These are phyloP conservation scores for Pseudochromis fuscus DNA, from an alignment of 2,797 vertebrate genomes.

Conservation along the genomic window DNA sequence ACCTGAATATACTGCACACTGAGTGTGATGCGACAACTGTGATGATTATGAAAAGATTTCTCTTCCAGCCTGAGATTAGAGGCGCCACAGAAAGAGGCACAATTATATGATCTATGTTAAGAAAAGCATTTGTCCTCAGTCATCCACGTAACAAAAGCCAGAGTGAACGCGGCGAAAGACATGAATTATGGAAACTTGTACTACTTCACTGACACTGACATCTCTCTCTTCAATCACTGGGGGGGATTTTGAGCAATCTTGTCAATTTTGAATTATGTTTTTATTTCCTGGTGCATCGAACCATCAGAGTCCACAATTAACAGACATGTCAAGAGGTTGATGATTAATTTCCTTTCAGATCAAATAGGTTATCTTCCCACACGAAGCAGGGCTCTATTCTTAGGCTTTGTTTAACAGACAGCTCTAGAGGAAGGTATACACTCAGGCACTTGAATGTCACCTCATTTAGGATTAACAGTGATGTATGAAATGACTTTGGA, in stretches of 20 bases:
- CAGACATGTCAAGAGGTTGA: slow-evolving; percentile 28
- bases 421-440: slow-evolving; percentile 41
- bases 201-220: slow-evolving; percentile 22
- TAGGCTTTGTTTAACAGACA: slow-evolving; percentile 51
- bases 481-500: slow-evolving; percentile 61
- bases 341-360: slow-evolving; percentile 38
- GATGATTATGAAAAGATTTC: slow-evolving; percentile 33
- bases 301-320: slow-evolving; percentile 48
- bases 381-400: slow-evolving; percentile 29
- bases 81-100: slow-evolving; percentile 11
- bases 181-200: slow-evolving; percentile 57
- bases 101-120: slow-evolving; percentile 24
- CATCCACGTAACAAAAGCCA: slow-evolving; percentile 26
- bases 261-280: too few species aligned
- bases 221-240: slow-evolving; percentile 43
- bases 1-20: too few species aligned
- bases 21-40: slow-evolving; percentile 19
- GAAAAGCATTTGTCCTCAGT: slow-evolving; percentile 32
- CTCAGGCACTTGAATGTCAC: slow-evolving; percentile 54
- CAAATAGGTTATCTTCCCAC: slow-evolving; percentile 23
- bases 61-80: slow-evolving; percentile 36
- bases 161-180: slow-evolving; percentile 30
- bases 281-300: slow-evolving; percentile 9
- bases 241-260: slow-evolving; percentile 1
- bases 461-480: slow-evolving; percentile 70